These are phyloP conservation scores for Drosophila funebris DNA, from an alignment of 1,140 invertebrate species.

Conservation along the genomic window DNA sequence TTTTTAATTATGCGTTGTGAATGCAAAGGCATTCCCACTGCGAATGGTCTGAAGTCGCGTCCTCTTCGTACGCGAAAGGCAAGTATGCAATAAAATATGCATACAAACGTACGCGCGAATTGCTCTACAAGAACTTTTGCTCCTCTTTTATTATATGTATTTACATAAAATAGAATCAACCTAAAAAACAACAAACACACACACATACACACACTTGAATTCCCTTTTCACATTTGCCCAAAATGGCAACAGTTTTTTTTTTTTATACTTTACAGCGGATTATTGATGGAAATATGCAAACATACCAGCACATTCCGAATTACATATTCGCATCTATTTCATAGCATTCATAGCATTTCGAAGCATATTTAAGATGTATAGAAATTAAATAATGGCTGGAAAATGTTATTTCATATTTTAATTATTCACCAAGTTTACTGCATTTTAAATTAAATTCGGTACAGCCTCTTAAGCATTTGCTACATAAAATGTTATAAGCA, in stretches of 20 bases:
- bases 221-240: slow-evolving; percentile 18
- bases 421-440: no score
- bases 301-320: not conserved
- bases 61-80: slow-evolving; percentile 19
- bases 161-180: slow-evolving; percentile 43
- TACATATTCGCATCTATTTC: not conserved
- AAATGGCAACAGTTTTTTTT: slow-evolving; percentile 11
- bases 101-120: slow-evolving; percentile 48
- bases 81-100: slow-evolving; percentile 73
- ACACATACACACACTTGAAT: slow-evolving; percentile 9
- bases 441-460: no score
- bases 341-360: not conserved
- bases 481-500: no score
- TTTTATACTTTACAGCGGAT: not conserved
- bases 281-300: slow-evolving; percentile 1
- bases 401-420: no score
- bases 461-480: no score
- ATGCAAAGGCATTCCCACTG: slow-evolving; percentile 41
- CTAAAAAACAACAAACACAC: slow-evolving; percentile 12
- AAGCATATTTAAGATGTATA: no score
- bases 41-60: not conserved
- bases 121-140: slow-evolving; percentile 10
- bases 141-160: slow-evolving; percentile 21
- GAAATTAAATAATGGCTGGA: no score
- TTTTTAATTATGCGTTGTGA: slow-evolving; percentile 59